Percentiles rank a stretch among this genome's conserved stretches.
Evolutionary conservation across 2,797 vertebrate species (phyloP).

Genomic region (Poecile montanus): DNA sequence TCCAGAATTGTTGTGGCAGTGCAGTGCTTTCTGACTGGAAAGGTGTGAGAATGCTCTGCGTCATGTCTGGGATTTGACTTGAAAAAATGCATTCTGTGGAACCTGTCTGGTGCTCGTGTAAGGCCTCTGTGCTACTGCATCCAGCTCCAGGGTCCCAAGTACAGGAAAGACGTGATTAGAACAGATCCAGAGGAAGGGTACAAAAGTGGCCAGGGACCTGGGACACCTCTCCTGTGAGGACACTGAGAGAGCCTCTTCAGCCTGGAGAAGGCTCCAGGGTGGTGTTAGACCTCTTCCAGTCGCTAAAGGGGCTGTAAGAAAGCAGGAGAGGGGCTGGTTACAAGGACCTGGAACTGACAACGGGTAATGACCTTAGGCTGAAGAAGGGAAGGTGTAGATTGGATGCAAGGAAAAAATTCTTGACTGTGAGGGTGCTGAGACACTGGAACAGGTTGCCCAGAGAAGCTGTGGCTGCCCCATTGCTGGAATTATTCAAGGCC

Average conservation of each 20-base stretch:
- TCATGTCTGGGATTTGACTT: accelerated
- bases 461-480: background rate
- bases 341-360: background rate
- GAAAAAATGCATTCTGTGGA: background rate
- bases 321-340: background rate
- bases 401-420: background rate
- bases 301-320: background rate
- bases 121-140: background rate
- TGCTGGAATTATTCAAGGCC: background rate
- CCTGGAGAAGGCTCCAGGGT: background rate
- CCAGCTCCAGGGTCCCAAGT: background rate
- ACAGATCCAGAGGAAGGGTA: background rate
- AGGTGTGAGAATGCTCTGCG: background rate
- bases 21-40: background rate
- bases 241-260: background rate
- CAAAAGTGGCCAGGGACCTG: accelerated
- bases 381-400: background rate
- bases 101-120: background rate
- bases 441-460: background rate
- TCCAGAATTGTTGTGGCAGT: background rate
- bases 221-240: background rate
- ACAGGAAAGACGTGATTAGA: background rate
- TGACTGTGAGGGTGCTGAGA: background rate
- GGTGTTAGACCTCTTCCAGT: background rate
- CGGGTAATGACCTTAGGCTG: background rate